Percentiles rank a stretch among this genome's conserved stretches.
Evolutionary conservation across 2,888 invertebrate species (phyloP).

Genomic region (Macaria liturata): DNA sequence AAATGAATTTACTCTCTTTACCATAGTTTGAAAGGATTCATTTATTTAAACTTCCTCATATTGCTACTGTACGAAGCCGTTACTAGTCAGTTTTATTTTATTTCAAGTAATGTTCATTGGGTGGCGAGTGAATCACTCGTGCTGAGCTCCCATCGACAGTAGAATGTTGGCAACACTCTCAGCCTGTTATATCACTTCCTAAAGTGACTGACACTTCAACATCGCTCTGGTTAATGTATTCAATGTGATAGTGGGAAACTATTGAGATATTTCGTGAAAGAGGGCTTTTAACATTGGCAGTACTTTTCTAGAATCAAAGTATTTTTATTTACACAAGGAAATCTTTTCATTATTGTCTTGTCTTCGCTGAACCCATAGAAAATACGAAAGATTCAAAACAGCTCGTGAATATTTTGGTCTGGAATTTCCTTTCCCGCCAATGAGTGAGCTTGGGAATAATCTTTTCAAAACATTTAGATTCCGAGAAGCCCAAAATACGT

Average conservation of each 20-base stretch:
- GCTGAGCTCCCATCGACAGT: conserved; percentile 31
- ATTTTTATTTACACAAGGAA: too few relatives aligned
- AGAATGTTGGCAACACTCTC: conserved; percentile 46
- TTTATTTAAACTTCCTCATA: too few relatives aligned
- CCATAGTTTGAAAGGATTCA: conserved; percentile 1
- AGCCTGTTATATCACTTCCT: conserved; percentile 46
- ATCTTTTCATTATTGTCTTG: too few relatives aligned
- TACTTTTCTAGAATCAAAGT: too few relatives aligned
- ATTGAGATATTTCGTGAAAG: too few relatives aligned
- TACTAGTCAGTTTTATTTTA: too few relatives aligned
- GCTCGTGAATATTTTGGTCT: not conserved
- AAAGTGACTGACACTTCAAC: conserved; percentile 20
- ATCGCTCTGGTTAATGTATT: conserved; percentile 7
- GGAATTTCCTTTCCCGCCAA: conserved; percentile 8
- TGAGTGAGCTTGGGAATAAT: conserved; percentile 13
- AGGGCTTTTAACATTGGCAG: too few relatives aligned
- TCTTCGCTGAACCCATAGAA: too few relatives aligned
- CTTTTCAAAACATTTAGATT: conserved; percentile 26
- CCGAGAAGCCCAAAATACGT: conserved; percentile 20
- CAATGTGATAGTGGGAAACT: too few relatives aligned
- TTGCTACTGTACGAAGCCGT: too few relatives aligned
- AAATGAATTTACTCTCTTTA: too few relatives aligned
- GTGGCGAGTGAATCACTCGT: conserved; percentile 31
- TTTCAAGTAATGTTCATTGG: conserved; percentile 1
- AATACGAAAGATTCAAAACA: not conserved